Evolutionary conservation across 2,113 vertebrate species (phyloP), one percentile per base, ranked within the genome.

Genomic region (Caretta caretta): DNA sequence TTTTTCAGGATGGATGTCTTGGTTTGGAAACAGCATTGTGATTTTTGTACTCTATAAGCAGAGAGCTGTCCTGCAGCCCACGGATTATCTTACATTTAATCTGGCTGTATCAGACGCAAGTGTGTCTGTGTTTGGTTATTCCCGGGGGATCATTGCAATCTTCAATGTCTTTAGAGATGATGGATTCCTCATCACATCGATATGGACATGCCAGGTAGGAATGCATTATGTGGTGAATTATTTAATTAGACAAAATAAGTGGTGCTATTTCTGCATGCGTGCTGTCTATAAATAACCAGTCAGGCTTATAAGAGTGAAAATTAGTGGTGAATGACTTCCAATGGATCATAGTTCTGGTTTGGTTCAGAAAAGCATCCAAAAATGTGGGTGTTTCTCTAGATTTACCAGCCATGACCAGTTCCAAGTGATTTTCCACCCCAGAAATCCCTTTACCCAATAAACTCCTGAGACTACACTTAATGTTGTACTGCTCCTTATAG

Each of bases 21-120:
- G 98, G 99, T 99, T 99, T 97, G 98, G 99, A 93, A 99, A 99
- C 97, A 99, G 98, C 93, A 93, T 99, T 86, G 98, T 99, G 95
- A 98, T 99, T 89, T 99, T 99, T 96, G 97, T 99, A 59, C 96
- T 99, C 50, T 99, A 98, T 94, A 99, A 98, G 93, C 98, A 99
- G 94, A 98, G 98, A 88, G 96, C 97, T 10, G 93, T 97, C 42
- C 98, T 99, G 56, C 98, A 99, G 94, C 98, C 99, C 13, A 98
- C 98, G 0, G 99, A 99, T 90, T 98, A 98, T 86, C 98, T 99
- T 93, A 99, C 98, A 1, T 98, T 99, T 90, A 99, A 99, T 94
- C 94, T 99, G 57, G 98, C 99, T 75, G 94, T 99, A 75, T 99
- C 99, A 13, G 99, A 99, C 57, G 99, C 98, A 91, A 98, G 99